Evolutionary conservation across 2,797 vertebrate genomes (phyloP).

Genomic region (Sebastes kiyomatsui): DNA sequence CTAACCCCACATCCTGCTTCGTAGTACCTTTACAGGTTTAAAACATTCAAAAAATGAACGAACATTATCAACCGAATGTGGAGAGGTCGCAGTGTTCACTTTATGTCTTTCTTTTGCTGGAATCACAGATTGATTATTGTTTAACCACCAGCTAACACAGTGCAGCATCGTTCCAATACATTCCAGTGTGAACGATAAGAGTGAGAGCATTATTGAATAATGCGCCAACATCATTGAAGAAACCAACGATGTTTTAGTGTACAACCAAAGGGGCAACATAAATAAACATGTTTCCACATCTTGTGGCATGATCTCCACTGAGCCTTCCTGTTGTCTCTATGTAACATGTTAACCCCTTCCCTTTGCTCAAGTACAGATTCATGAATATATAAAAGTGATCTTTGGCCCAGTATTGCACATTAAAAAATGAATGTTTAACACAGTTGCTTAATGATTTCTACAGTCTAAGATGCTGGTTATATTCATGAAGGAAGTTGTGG

Average conservation of each 20-base stretch:
- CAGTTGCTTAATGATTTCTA: background rate
- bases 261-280: background rate
- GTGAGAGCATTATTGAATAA: too few species aligned
- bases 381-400: background rate
- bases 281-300: background rate
- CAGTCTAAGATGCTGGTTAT: background rate
- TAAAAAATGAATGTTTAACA: background rate
- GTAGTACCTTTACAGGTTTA: too few species aligned
- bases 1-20: too few species aligned
- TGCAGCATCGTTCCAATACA: background rate
- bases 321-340: background rate
- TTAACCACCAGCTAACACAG: background rate
- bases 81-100: too few species aligned
- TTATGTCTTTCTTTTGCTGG: too few species aligned
- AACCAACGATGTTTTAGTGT: too few species aligned
- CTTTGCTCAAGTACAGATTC: constrained; percentile 10
- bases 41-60: too few species aligned
- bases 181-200: too few species aligned
- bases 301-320: background rate
- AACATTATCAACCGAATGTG: too few species aligned
- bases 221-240: too few species aligned
- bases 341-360: background rate
- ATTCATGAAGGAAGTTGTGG: background rate
- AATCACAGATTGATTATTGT: too few species aligned
- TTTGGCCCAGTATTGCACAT: constrained; percentile 15